Evolutionary conservation across 2,888 invertebrate genomes (phyloP), one percentile per base, ranked within the genome.

Genomic region (Zhengitettix transpicula): DNA sequence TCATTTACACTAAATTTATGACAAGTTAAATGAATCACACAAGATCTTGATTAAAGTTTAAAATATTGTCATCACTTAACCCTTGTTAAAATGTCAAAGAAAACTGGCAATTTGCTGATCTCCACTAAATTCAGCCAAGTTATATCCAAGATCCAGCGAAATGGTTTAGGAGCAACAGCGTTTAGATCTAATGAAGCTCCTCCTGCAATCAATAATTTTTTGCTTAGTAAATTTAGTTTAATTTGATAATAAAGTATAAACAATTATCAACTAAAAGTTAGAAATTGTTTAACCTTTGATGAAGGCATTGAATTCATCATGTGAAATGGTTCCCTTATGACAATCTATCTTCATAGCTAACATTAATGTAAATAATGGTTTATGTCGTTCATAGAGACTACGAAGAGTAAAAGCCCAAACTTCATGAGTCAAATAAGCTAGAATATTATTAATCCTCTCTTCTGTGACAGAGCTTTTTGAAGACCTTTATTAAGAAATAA

Each of bases 91-190:
- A 96, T 83, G 66, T 87, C 88, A 1, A 80, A 76, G 72, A 96
- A 96, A 12, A 80, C 83, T 41, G 83, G 78, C 59, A 96, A 72
- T 71, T 89, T 91, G 69, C 87, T 91, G 17, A 97, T 89, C 73
- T 94, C 94, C 1, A 96, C 95, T 64, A 96, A 77, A 77, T 97
- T 97, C 51, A 96, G 73, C 96, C 96, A 97, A 0, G 95, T 94
- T 64, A 95, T 91, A 68, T 96, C 96, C 58, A 94, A 77, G 67
- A 97, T 92, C 96, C 96, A 97, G 67, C 83, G 83, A 69, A 92
- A 93, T 0, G 95, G 95, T 73, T 96, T 96, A 0, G 93, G 91
- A 2, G 84, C 78, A 0, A 95, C 95, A 5, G 93, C 92, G 73
- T 95, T 94, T 58, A 96, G 75, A 72, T 96, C 95, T 61, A 96